Conservation (phyloP, 2,113 vertebrate genomes). For the Rallus limicola region DNA sequence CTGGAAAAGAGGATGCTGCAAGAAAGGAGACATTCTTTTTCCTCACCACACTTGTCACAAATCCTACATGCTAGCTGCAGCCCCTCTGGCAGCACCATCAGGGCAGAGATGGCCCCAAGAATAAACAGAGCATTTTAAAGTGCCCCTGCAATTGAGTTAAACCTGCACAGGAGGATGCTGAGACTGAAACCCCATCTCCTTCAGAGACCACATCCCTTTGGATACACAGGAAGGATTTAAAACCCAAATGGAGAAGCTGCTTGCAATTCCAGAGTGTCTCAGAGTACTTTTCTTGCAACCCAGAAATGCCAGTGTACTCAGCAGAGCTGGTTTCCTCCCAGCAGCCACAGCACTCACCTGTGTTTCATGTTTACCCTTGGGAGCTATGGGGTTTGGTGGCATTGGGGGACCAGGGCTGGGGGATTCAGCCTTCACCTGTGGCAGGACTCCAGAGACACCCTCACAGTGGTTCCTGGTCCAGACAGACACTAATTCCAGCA, state of each 20-base stretch:
- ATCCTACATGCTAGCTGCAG: accelerated
- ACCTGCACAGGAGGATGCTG: background rate
- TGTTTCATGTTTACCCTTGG: background rate
- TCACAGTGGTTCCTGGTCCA: accelerated
- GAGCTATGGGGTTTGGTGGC: background rate
- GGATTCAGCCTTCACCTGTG: too few species aligned
- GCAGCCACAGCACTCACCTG: background rate
- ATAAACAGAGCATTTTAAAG: background rate
- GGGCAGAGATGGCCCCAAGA: accelerated
- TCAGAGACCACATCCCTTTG: accelerated
- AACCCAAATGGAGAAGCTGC: background rate
- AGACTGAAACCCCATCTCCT: background rate
- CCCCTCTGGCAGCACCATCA: background rate
- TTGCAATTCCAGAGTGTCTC: background rate
- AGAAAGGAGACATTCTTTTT: background rate
- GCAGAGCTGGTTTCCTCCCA: background rate
- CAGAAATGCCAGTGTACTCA: background rate
- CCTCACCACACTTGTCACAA: background rate
- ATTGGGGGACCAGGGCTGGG: background rate
- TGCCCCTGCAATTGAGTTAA: background rate
- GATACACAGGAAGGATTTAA: background rate
- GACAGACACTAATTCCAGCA: background rate
- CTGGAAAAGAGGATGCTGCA: background rate
- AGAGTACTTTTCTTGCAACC: background rate
- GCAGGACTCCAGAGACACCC: background rate